These are phyloP conservation scores for Propithecus deckenii DNA, from an alignment of 2,797 vertebrate genomes.

Conservation along the genomic window DNA sequence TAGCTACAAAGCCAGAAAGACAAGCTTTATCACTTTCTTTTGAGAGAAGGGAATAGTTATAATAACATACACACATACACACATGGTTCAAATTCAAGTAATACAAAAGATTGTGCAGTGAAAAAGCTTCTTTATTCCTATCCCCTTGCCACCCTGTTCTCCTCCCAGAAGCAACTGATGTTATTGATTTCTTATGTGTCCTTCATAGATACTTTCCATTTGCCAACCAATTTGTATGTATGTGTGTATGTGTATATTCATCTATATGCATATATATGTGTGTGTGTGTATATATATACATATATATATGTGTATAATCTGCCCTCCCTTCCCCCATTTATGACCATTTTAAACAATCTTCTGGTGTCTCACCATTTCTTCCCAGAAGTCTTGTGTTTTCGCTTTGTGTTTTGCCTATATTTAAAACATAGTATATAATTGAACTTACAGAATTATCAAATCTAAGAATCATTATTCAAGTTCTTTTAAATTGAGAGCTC, in stretches of 20 bases:
- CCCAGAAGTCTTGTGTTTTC: neutral
- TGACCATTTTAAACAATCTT: neutral
- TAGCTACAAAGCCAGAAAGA: neutral
- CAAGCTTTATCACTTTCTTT: neutral
- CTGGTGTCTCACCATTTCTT: neutral
- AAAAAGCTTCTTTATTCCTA: neutral
- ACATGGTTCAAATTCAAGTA: neutral
- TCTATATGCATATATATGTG: neutral
- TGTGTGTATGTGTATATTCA: neutral
- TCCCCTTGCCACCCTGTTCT: neutral
- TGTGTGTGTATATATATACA: neutral
- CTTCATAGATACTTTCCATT: neutral
- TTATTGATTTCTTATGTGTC: neutral
- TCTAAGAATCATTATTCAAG: neutral
- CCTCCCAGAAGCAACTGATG: neutral
- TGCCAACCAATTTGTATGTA: neutral
- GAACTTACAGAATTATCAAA: neutral
- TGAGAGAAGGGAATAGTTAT: neutral
- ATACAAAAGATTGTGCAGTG: neutral
- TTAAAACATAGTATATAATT: neutral
- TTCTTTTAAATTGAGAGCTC: neutral
- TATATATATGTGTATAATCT: neutral
- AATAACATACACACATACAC: neutral
- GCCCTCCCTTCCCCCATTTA: neutral
- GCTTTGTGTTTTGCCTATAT: constrained; percentile 13